These are phyloP conservation scores for Dicycla oo DNA, from an alignment of 2,888 invertebrate species.

Conservation along the genomic window DNA sequence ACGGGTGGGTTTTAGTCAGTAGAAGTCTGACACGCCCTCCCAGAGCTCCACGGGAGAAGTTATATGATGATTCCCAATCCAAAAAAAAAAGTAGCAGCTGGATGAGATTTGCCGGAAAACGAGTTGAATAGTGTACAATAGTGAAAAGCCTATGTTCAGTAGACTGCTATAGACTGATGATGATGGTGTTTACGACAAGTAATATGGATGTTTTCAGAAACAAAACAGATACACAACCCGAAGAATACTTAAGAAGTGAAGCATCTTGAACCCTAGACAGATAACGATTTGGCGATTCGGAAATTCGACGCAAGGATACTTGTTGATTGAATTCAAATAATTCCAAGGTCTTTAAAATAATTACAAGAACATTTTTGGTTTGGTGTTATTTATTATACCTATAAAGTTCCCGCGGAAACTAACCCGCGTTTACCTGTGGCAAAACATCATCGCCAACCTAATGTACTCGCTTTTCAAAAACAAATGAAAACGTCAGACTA, in stretches of 20 bases:
- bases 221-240: background rate
- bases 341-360: background rate
- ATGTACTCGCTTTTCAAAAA: slow-evolving; percentile 11
- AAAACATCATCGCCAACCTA: background rate
- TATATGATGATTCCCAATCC: too few species aligned
- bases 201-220: background rate
- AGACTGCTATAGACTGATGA: too few species aligned
- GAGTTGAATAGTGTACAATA: too few species aligned
- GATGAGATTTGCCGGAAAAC: too few species aligned
- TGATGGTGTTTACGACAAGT: background rate
- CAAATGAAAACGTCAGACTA: slow-evolving; percentile 16
- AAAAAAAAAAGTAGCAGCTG: too few species aligned
- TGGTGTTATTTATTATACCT: background rate
- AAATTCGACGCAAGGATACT: background rate
- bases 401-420: background rate
- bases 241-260: background rate
- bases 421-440: background rate
- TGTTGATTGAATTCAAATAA: slow-evolving; percentile 1
- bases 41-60: too few species aligned
- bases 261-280: background rate
- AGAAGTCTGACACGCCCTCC: too few species aligned
- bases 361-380: background rate
- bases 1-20: too few species aligned
- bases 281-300: background rate
- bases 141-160: too few species aligned